Evolutionary conservation across 2,797 vertebrate genomes (phyloP).

Genomic region (Acrossocheilus fasciatus): DNA sequence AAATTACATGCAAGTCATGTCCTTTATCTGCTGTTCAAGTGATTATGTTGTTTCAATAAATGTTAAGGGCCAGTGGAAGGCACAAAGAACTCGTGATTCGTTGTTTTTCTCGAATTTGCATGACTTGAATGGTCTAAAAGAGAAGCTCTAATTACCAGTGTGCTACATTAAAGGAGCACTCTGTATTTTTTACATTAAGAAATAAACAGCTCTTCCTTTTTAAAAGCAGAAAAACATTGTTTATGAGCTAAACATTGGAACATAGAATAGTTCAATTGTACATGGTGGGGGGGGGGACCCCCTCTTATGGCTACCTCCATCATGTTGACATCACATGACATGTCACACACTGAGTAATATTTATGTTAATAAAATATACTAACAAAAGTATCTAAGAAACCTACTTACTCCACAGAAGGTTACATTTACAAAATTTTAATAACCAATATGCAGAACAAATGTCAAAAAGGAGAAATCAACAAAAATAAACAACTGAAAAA

Average conservation of each 20-base stretch:
- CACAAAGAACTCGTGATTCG: conserved; percentile 31
- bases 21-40: conserved; percentile 45
- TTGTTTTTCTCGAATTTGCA: conserved; percentile 50
- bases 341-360: background rate
- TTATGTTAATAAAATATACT: background rate
- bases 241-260: background rate
- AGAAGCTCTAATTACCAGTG: background rate
- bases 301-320: background rate
- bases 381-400: background rate
- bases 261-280: background rate
- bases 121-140: background rate
- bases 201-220: background rate
- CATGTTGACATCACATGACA: background rate
- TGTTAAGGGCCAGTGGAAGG: conserved; percentile 59
- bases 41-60: conserved; percentile 74
- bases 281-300: too few relatives aligned
- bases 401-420: background rate
- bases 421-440: background rate
- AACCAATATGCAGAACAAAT: background rate
- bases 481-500: background rate
- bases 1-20: conserved; percentile 49
- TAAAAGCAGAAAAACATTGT: background rate
- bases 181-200: too few relatives aligned
- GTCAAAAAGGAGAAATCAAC: background rate
- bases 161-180: background rate